Base-by-base conservation (phyloP, 2,113 vertebrate species). In the Larimichthys polyactis region DNA sequence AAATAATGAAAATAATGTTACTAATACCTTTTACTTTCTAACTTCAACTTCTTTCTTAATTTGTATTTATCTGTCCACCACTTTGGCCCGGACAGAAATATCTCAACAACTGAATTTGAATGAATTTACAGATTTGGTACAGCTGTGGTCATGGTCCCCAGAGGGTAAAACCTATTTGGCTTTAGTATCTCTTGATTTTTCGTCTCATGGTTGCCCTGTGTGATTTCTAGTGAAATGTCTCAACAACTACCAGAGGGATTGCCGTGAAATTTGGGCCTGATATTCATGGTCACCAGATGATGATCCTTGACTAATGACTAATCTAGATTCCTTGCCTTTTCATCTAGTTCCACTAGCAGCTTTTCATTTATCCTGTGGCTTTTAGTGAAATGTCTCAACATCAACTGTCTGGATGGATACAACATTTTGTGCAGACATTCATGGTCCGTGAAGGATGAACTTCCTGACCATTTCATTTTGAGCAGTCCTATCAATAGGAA, bases 1-100 rank as follows among this genome's bases (percentile, higher is more conserved):
- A 11, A 75, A 32, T n/a, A 19, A 70, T 74, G 20, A 60, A 40
- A 85, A 72, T 14, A 15, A 54, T 19, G 15, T 54, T 20, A 54
- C 43, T 24, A 24, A 49, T 36, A 22, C 11, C 16, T 10, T 32
- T 63, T 62, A 85, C 20, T 67, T 60, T 43, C 12, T 8, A 29
- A 55, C n/a, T 66, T 55, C 3, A 24, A 32, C 14, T 36, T 27
- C 5, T 57, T 46, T 20, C 52, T 65, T 24, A 70, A 63, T 40
- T 59, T n/a, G 27, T 40, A 27, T 10, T 62, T 22, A 48, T n/a
- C 15, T 1, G 19, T 10, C 14, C 52, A 66, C 1, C 44, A 60
- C 46, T 32, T 65, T 62, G 32, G 22, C 60, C 46, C 24, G 36
- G 11, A 54, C 12, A 17, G 5, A 43, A 74, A 44, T 54, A 46